These are phyloP conservation scores for Tanytarsus gracilentus DNA, from an alignment of 2,888 invertebrate genomes.

Conservation along the genomic window DNA sequence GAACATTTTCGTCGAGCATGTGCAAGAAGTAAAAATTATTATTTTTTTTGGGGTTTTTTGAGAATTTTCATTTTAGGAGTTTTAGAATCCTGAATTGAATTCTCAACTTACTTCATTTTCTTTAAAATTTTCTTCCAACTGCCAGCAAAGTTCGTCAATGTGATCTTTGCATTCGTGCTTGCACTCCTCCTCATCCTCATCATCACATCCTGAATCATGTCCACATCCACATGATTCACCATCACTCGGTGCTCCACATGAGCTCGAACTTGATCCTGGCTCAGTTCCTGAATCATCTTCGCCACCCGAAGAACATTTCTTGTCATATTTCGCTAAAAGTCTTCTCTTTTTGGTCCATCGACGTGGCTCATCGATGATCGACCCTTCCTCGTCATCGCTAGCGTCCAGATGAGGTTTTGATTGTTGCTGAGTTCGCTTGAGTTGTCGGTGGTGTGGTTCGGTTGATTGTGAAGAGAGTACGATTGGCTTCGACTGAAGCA, in stretches of 20 bases:
- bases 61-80: too few relatives aligned
- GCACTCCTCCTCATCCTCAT: slow-evolving; percentile 45
- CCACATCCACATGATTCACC: slow-evolving; percentile 44
- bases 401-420: not conserved
- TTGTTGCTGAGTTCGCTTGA: not conserved
- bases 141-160: slow-evolving; percentile 28
- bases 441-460: slow-evolving; percentile 31
- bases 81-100: not conserved
- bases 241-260: slow-evolving; percentile 30
- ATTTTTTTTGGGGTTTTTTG: too few relatives aligned
- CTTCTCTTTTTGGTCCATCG: slow-evolving; percentile 22
- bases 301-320: slow-evolving; percentile 21
- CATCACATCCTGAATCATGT: slow-evolving; percentile 49
- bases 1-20: too few relatives aligned
- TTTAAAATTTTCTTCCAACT: slow-evolving; percentile 23
- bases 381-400: slow-evolving; percentile 3
- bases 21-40: too few relatives aligned
- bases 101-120: slow-evolving; percentile 21
- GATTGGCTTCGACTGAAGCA: slow-evolving; percentile 43
- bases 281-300: slow-evolving; percentile 27
- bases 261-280: slow-evolving; percentile 31
- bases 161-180: not conserved
- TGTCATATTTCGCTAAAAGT: slow-evolving; percentile 14
- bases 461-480: slow-evolving; percentile 34
- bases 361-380: slow-evolving; percentile 13